Evolutionary conservation across 2,113 vertebrate species (phyloP).

Genomic region (Antennarius striatus): DNA sequence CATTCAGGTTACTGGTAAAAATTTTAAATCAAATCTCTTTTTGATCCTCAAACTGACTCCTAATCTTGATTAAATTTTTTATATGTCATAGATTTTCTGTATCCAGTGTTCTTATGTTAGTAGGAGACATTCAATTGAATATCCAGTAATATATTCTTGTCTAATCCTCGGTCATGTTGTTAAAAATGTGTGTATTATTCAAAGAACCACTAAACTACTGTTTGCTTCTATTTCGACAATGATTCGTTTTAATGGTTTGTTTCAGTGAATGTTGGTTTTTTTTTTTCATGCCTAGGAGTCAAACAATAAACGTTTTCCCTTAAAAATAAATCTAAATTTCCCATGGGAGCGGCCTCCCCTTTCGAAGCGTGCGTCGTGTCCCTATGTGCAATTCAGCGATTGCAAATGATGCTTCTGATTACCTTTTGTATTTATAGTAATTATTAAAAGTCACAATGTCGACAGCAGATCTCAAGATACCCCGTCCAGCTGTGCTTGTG

Average conservation of each 20-base stretch:
- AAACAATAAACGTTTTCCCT: neutral
- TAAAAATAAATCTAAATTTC: slow-evolving; percentile 2
- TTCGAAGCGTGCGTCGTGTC: neutral
- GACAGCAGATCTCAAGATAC: neutral
- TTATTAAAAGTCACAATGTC: slow-evolving; percentile 6
- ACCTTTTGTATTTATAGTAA: neutral
- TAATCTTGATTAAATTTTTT: neutral
- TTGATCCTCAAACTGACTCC: neutral
- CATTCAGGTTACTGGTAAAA: no score
- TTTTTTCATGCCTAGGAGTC: neutral
- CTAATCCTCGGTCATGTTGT: slow-evolving; percentile 6
- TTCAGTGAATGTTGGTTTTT: neutral
- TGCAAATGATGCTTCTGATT: neutral
- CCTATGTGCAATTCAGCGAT: neutral
- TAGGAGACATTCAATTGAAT: neutral
- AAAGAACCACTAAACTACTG: neutral
- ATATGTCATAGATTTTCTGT: no score
- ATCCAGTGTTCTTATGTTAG: no score
- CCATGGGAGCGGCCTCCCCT: neutral
- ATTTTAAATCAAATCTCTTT: neutral
- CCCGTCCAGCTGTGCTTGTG: slow-evolving; percentile 9
- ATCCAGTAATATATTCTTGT: neutral
- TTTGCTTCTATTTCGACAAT: neutral
- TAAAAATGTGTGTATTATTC: neutral
- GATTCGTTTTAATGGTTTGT: slow-evolving; percentile 5